Conservation (phyloP, 1,140 invertebrate genomes). For the Piezodorus guildinii region DNA sequence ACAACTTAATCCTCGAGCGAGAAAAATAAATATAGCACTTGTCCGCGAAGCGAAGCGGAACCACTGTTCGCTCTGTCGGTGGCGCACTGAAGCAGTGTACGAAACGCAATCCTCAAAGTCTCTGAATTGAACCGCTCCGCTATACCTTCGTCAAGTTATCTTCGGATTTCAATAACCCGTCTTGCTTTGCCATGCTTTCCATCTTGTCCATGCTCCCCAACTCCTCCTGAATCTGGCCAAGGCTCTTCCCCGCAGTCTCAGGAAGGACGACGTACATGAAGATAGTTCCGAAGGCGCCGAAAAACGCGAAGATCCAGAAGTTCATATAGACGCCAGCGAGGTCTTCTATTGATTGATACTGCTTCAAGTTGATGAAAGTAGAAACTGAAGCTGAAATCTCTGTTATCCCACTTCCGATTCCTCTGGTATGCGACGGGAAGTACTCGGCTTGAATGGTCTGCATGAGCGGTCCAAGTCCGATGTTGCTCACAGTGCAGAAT, state of each 20-base stretch:
- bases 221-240: constrained; percentile 22
- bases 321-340: constrained; percentile 22
- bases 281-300: constrained; percentile 21
- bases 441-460: constrained; percentile 25
- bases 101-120: too few species aligned
- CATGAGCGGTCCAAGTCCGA: constrained; percentile 25
- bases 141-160: too few species aligned
- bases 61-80: too few species aligned
- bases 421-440: constrained; percentile 27
- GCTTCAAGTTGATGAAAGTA: constrained; percentile 24
- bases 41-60: too few species aligned
- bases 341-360: constrained; percentile 23
- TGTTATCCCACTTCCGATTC: constrained; percentile 22
- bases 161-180: too few species aligned
- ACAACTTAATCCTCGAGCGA: too few species aligned
- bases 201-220: too few species aligned
- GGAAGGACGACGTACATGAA: constrained; percentile 12
- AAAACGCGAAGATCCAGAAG: constrained; percentile 19
- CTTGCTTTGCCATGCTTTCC: too few species aligned
- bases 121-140: too few species aligned
- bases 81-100: too few species aligned
- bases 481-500: constrained; percentile 16
- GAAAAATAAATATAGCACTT: too few species aligned
- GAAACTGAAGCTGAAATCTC: constrained; percentile 23
- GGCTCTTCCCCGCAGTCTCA: constrained; percentile 24